Base-by-base conservation (phyloP, 2,113 vertebrate species). In the Petrocephalus zakoni region DNA sequence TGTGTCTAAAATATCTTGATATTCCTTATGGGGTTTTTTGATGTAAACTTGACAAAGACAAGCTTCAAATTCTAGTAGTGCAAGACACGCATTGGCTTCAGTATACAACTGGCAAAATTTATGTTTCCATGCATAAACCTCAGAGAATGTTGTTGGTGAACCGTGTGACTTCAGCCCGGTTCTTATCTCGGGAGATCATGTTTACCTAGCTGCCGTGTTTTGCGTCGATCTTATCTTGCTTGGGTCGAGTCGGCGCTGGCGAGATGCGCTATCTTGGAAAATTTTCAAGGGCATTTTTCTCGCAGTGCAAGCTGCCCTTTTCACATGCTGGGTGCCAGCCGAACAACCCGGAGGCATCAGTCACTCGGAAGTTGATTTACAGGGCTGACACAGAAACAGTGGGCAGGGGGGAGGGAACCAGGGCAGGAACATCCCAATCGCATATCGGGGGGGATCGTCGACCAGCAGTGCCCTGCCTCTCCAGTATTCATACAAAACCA, bases 251-350 rank as follows among this genome's bases (percentile, higher is more conserved):
- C 19, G 17, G 51, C 15, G 49, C 25, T 49, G 52, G 87, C 51
- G 46, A 88, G 29, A 81, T 81, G 68, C 75, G 29, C 56, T 88
- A 78, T 81, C 87, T 81, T 1, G 11, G 15, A 51, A 52, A 29
- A 34, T 52, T 46, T 88, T 53, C n/a, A 88, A 72, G 61, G 84
- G 37, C 47, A 68, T 78, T 87, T 75, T 52, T 52, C 49, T 21
- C 22, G 19, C 22, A 29, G 37, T 17, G 53, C 19, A 11, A 25
- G 25, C 25, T 68, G 81, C 11, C 22, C 72, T 84, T 78, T 86
- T 29, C 84, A 64, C 51, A 55, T 89, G 51, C 37, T 64, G 58
- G 85, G 86, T n/a, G 52, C 68, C 21, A 6, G 17, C 29, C 19
- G 25, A 51, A 53, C n/a, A 78, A 13, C 68, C 8, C 0, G 64